phyloP scores from a whole-genome alignment of 2,797 vertebrate genomes.

The Rhyacichthys aspro region DNA sequence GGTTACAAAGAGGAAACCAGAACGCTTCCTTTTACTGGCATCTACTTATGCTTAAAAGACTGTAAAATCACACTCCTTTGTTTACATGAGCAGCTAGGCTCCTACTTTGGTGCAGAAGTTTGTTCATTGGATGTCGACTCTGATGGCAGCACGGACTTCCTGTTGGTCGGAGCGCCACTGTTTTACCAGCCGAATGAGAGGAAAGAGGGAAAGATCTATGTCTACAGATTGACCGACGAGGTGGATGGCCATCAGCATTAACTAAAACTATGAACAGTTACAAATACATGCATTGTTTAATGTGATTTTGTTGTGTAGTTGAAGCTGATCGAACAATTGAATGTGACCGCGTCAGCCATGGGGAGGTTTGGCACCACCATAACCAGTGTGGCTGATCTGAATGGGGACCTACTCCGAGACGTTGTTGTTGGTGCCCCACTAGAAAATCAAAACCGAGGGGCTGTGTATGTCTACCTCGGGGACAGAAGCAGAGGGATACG shows the following conservation, averaged over 20 bases:
- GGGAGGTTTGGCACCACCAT: slow-evolving; percentile 84
- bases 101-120: slow-evolving; percentile 87
- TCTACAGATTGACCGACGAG: slow-evolving; percentile 74
- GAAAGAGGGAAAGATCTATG: slow-evolving; percentile 80
- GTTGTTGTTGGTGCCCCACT: slow-evolving; percentile 87
- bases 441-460: slow-evolving; percentile 80
- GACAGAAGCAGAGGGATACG: slow-evolving; percentile 62
- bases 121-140: slow-evolving; percentile 80
- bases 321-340: slow-evolving; percentile 22
- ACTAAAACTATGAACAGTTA: background rate
- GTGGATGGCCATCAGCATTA: slow-evolving; percentile 40
- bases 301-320: slow-evolving; percentile 53
- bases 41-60: background rate
- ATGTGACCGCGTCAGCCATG: slow-evolving; percentile 53
- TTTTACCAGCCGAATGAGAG: slow-evolving; percentile 72
- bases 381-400: slow-evolving; percentile 81
- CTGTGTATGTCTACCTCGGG: slow-evolving; percentile 86
- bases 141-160: slow-evolving; percentile 80
- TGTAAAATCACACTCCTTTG: no score
- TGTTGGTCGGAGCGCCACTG: slow-evolving; percentile 83
- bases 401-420: slow-evolving; percentile 83
- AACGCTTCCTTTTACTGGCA: slow-evolving; percentile 13
- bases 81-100: slow-evolving; percentile 78
- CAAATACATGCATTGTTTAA: background rate
- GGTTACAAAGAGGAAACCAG: slow-evolving; percentile 31